phyloP scores from a whole-genome alignment of 2,797 vertebrate species.

The Borostomias antarcticus region DNA sequence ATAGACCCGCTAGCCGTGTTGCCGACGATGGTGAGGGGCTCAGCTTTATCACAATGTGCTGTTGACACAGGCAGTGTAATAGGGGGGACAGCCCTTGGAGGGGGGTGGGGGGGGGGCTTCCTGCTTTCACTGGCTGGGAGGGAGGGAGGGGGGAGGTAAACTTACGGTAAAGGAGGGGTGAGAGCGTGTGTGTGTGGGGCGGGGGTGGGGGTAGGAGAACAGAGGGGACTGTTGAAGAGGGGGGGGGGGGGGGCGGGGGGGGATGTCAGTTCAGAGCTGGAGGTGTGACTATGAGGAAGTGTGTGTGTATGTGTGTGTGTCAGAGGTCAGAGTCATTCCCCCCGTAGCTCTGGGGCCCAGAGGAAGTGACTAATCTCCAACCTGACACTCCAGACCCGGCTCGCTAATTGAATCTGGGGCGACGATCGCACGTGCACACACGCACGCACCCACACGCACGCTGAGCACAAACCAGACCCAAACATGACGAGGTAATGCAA shows the following conservation, averaged over 20 bases:
- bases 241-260: not conserved
- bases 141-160: not conserved
- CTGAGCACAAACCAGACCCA: no score
- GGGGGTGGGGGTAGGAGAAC: no score
- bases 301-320: conserved; percentile 8
- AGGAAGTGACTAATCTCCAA: conserved; percentile 36
- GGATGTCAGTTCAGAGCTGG: not conserved
- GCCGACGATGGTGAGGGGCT: no score
- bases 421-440: conserved; percentile 1
- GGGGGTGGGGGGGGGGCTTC: no score
- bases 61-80: not conserved
- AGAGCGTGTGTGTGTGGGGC: not conserved
- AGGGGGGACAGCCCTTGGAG: not conserved
- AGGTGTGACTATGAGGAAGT: conserved; percentile 29
- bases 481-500: no score
- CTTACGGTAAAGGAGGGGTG: not conserved
- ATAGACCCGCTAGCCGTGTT: no score
- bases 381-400: conserved; percentile 14
- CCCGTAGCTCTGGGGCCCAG: not conserved
- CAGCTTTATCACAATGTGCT: not conserved
- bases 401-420: conserved; percentile 20
- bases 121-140: no score
- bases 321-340: not conserved
- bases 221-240: not conserved
- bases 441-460: not conserved